Evolutionary conservation across 2,888 invertebrate genomes (phyloP).

Genomic region (Xanthorhoe designata): DNA sequence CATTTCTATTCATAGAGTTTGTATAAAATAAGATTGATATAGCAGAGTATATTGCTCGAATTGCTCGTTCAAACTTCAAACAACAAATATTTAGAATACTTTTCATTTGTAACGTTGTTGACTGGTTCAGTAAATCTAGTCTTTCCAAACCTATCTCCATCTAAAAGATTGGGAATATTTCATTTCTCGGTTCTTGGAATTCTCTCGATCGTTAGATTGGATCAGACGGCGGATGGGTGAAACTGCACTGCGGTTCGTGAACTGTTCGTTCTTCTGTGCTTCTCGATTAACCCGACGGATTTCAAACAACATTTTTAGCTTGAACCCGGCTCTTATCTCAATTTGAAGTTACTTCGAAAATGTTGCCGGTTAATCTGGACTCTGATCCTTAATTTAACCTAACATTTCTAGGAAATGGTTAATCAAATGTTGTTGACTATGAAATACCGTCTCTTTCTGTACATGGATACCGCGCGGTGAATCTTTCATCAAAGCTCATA

Average conservation of each 20-base stretch:
- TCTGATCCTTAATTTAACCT: background rate
- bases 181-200: constrained; percentile 6
- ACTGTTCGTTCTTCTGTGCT: constrained; percentile 16
- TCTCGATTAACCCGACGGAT: constrained; percentile 23
- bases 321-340: constrained; percentile 14
- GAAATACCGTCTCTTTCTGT: constrained; percentile 45
- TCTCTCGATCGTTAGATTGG: constrained; percentile 18
- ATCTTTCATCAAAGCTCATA: constrained; percentile 57
- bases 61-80: constrained; percentile 32
- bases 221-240: constrained; percentile 26
- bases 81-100: constrained; percentile 33
- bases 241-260: constrained; percentile 29
- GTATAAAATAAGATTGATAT: constrained; percentile 35
- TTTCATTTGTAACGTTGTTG: constrained; percentile 28
- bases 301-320: constrained; percentile 17
- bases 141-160: constrained; percentile 16
- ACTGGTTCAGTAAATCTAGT: constrained; percentile 27
- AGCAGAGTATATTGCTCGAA: constrained; percentile 28
- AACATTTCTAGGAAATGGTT: constrained; percentile 15
- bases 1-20: constrained; percentile 32
- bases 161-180: constrained; percentile 26
- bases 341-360: constrained; percentile 10
- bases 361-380: background rate
- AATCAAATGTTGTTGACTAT: constrained; percentile 40
- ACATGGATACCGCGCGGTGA: constrained; percentile 45